Evolutionary conservation across 2,113 vertebrate species (phyloP), one percentile per base, ranked within the genome.

Genomic region (Tyto alba): DNA sequence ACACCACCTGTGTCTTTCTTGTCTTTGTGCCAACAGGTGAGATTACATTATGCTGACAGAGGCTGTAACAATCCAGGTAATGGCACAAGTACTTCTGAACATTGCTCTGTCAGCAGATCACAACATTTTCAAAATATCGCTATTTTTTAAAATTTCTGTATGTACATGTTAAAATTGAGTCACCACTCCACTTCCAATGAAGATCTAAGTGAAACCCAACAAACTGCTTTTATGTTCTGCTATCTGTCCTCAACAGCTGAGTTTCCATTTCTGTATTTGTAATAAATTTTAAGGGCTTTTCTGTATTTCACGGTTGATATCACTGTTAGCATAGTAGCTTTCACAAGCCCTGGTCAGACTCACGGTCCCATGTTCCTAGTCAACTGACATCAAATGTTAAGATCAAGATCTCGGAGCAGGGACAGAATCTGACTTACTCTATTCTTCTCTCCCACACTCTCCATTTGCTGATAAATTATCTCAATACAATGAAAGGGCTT

Each of bases 71-170:
- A 32, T 19, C 53, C 7, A 1, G 72, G 29, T 29, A 81, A 93
- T 5, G 40, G 76, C 36, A 81, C 40, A 71, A 83, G 53, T 7
- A 67, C 43, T 47, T 47, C 45, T 81, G 86, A 78, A 87, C 22
- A 56, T 2, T 81, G 66, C 55, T 92, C 76, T 36, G 13, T 10
- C 69, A 76, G 52, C 50, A 45, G 34, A 89, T 87, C 90, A 92
- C 79, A 92, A 64, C 45, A 79, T 53, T 89, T 85, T 68, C 40
- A 95, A 91, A 93, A 91, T 52, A 91, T 43, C 88, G 57, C n/a
- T 48, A 18, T 34, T 77, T 73, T 75, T 77, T 13, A 8, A 25
- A 27, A 91, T 53, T 62, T 84, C 57, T 77, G 59, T 63, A 66
- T 25, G 32, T 47, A 64, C 3, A 2, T 38, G 59, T 79, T 79